Percentiles rank a stretch among this genome's conserved stretches.
These are phyloP conservation scores for Polymixis lichenea DNA, from an alignment of 2,888 invertebrate genomes.

Conservation along the genomic window DNA sequence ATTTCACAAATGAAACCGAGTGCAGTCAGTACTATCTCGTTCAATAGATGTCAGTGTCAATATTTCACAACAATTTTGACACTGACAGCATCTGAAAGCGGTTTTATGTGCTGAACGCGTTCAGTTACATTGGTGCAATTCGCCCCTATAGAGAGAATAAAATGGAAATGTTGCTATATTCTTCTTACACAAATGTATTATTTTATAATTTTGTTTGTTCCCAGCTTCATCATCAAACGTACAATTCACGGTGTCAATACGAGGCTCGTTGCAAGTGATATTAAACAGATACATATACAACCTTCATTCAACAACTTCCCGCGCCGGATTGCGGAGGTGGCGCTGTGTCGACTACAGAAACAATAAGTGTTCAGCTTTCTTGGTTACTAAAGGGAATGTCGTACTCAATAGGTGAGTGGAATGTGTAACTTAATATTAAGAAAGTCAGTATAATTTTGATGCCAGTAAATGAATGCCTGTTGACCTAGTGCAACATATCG, in stretches of 20 bases:
- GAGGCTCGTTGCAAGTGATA: constrained; percentile 87
- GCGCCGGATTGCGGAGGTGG: constrained; percentile 81
- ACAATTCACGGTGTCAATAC: constrained; percentile 87
- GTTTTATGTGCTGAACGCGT: background rate
- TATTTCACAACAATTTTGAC: background rate
- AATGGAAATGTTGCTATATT: background rate
- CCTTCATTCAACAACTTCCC: constrained; percentile 76
- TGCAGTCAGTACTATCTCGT: background rate
- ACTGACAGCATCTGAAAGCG: background rate
- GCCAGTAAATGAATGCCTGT: background rate
- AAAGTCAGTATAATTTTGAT: background rate
- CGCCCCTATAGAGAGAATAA: background rate
- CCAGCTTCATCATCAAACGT: constrained; percentile 76
- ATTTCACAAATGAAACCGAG: background rate
- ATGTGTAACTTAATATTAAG: background rate
- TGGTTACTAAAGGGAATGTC: constrained; percentile 85
- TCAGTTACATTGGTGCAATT: background rate
- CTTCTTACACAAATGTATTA: background rate
- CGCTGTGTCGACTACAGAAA: constrained; percentile 88
- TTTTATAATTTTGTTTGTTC: background rate
- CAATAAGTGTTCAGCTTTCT: constrained; percentile 83
- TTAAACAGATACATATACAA: constrained; percentile 88
- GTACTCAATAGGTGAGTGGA: constrained; percentile 82
- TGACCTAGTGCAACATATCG: background rate
- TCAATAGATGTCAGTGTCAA: background rate